Evolutionary conservation across 2,888 invertebrate species (phyloP), one percentile per base, ranked within the genome.

Genomic region (Coelinius sp.): DNA sequence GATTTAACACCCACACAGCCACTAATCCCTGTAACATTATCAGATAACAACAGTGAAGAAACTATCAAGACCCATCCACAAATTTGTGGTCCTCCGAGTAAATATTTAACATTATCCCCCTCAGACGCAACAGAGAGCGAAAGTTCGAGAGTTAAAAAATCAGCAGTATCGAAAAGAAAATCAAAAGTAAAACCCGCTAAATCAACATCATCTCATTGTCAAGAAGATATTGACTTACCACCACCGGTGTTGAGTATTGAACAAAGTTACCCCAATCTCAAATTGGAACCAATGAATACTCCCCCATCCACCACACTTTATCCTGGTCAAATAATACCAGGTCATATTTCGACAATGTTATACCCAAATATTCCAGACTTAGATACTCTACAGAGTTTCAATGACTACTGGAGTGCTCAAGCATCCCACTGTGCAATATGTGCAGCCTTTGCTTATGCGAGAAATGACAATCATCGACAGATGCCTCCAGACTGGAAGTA

Each of bases 391-490:
- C 85, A 86, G 74, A 83, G 86, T 0, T 91, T 88, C 84, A 92
- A 92, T 80, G 81, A 86, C 66, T 88, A 86, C 69, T 88, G 88
- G 85, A 89, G 90, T 70, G 84, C 86, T 46, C 85, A 88, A 64
- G 85, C 88, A n/a, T 92, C 92, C 0, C 89, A 91, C 78, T 92
- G 92, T 84, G 88, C 90, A 10, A 85, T 92, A 12, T 92, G 92
- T 80, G 86, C 89, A 3, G 87, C 91, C 8, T 91, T 92, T 79
- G 84, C 86, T 0, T 80, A 83, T 4, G 79, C 79, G 14, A 81
- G 77, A 46, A 81, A 80, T 20, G 82, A 82, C 6, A 81, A 77
- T 1, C 84, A 82, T 17, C 82, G 82, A 35, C 79, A 83, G 75
- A 85, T 87, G 85, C 83, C 86, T 20, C 79, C 84, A 0, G 84